phyloP scores from a whole-genome alignment of 1,140 invertebrate genomes.

The Steinernema khuongi region DNA sequence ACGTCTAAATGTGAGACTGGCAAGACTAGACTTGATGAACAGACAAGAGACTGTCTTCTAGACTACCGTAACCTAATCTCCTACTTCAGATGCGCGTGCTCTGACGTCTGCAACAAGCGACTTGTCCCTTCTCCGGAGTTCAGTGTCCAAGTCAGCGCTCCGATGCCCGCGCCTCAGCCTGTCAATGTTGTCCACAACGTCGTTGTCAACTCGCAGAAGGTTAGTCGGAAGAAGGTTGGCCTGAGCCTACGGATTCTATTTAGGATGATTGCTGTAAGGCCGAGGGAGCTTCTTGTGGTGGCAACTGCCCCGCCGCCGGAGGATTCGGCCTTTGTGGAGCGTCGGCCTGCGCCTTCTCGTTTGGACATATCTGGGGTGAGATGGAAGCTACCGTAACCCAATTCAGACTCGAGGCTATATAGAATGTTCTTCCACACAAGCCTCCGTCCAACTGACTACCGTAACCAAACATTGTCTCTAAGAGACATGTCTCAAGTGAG shows the following conservation, averaged over 20 bases:
- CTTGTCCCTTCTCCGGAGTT: background rate
- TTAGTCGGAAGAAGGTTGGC: background rate
- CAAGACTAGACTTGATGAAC: too few relatives aligned
- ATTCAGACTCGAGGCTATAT: too few relatives aligned
- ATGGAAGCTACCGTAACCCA: too few relatives aligned
- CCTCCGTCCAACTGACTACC: too few relatives aligned
- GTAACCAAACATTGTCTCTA: too few relatives aligned
- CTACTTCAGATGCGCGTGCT: too few relatives aligned
- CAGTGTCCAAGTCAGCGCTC: background rate
- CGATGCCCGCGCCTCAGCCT: background rate
- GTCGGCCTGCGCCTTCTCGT: background rate
- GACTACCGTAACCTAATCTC: too few relatives aligned
- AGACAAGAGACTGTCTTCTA: too few relatives aligned
- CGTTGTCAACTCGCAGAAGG: background rate
- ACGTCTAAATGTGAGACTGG: too few relatives aligned
- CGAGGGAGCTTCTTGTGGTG: background rate
- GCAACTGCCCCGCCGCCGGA: background rate
- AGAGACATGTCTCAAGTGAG: too few relatives aligned
- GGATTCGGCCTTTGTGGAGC: too few relatives aligned
- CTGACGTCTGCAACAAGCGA: slow-evolving; percentile 8
- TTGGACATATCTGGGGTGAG: background rate
- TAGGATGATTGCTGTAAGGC: background rate
- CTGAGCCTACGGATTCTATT: background rate
- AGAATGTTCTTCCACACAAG: too few relatives aligned
- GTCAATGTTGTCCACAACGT: background rate